Evolutionary conservation across 2,888 invertebrate species (phyloP), one percentile per base, ranked within the genome.

Genomic region (Tubulanus polymorphus): DNA sequence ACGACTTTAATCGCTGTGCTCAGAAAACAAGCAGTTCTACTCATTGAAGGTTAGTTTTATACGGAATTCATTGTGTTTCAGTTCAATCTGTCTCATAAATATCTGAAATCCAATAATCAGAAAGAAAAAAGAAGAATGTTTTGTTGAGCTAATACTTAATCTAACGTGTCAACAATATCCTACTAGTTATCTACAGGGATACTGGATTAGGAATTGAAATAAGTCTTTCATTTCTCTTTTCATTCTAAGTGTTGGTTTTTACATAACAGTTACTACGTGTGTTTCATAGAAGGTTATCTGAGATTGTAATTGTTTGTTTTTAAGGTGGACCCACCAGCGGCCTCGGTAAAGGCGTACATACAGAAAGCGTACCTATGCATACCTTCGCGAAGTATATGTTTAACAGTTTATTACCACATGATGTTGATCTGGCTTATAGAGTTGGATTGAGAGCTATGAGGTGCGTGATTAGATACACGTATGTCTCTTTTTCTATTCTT

Each of bases 311-410:
- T 32, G 35, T 10, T 10, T 52, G 6, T 32, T 48, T 60, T 64
- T 23, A 66, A 79, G 79, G 88, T 46, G 90, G 90, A 0, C 88
- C 89, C 0, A 86, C 86, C 8, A 88, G 88, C 63, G 89, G 89
- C 35, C 83, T 90, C 25, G 86, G 86, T 18, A 80, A 84, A 56
- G 89, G 88, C 26, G 87, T 90, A 62, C 89, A 89, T 75, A 87
- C 89, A 0, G 87, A 90, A 66, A 88, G 88, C 37, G 87, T 89
- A 64, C 90, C 91, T 20, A 89, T 90, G 84, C 90, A 91, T 75
- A 89, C 89, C 41, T 89, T 90, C 79, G 90, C 90, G 10, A 79
- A 88, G 63, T 90, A 87, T 79, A 83, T 90, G 62, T 91, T 91
- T 81, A 84, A 88, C 29, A 86, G 89, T 27, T 81, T 91, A 62